Evolutionary conservation across 2,113 vertebrate genomes (phyloP).

Genomic region (Catharus bicknelli): DNA sequence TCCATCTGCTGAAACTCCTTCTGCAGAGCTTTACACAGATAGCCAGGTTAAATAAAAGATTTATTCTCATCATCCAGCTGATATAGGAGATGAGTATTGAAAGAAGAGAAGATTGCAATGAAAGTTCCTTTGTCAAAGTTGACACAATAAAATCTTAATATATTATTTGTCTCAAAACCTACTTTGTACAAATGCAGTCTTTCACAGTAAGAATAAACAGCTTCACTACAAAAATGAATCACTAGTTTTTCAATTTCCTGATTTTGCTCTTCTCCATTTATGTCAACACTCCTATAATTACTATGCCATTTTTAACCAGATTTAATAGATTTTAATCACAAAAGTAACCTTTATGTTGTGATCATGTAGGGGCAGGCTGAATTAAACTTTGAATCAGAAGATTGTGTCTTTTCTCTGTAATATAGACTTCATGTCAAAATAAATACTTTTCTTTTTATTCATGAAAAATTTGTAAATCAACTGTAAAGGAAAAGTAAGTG

Average conservation of each 20-base stretch:
- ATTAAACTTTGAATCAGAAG: not conserved
- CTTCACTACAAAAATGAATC: not conserved
- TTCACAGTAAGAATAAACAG: not conserved
- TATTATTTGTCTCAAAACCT: not conserved
- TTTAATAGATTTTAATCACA: not conserved
- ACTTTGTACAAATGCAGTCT: not conserved
- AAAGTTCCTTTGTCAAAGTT: not conserved
- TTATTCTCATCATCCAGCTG: not conserved
- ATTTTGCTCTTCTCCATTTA: not conserved
- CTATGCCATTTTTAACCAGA: not conserved
- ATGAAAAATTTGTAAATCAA: not conserved
- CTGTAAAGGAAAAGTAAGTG: not conserved
- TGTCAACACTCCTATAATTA: not conserved
- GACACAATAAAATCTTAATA: not conserved
- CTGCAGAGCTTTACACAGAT: not conserved
- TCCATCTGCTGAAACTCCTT: slow-evolving; percentile 69
- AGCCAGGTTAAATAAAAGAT: not conserved
- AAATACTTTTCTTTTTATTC: not conserved
- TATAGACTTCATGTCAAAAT: not conserved
- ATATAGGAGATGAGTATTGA: not conserved
- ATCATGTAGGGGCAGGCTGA: not conserved
- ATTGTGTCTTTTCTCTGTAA: not conserved
- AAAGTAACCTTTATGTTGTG: not conserved
- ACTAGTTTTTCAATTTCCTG: not conserved
- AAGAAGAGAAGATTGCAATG: not conserved